Conservation (phyloP, 2,113 vertebrate genomes). For the Mystacornis crossleyi region DNA sequence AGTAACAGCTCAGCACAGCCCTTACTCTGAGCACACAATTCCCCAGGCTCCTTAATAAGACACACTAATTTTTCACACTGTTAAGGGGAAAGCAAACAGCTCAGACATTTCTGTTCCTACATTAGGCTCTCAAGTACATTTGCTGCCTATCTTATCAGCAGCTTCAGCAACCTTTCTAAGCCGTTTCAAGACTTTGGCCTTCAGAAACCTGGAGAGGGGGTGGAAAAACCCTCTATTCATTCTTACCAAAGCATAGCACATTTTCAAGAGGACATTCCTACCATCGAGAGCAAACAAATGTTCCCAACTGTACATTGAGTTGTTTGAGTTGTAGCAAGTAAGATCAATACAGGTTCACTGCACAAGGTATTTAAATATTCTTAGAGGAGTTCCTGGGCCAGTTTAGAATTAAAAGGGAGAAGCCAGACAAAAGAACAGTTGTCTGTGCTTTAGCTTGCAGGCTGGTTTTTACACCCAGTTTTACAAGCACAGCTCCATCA, state of each 20-base stretch:
- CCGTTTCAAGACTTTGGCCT: slow-evolving; percentile 38
- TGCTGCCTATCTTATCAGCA: slow-evolving; percentile 41
- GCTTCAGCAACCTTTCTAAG: slow-evolving; percentile 19
- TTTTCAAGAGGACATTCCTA: slow-evolving; percentile 49
- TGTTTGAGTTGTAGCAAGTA: neutral
- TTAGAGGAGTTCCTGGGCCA: neutral
- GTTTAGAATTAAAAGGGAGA: neutral
- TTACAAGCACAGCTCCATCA: neutral
- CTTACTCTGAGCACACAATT: neutral
- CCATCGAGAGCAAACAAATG: slow-evolving; percentile 37
- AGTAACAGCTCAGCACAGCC: neutral
- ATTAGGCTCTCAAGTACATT: neutral
- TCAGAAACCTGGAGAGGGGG: slow-evolving; percentile 16
- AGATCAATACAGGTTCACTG: neutral
- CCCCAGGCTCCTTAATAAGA: neutral
- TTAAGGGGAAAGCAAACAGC: slow-evolving; percentile 42
- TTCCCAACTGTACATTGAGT: neutral
- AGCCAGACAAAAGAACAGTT: neutral
- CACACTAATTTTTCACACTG: slow-evolving; percentile 34
- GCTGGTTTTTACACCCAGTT: neutral
- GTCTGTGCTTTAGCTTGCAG: neutral
- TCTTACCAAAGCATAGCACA: neutral
- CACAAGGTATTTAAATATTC: neutral
- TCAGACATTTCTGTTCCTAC: slow-evolving; percentile 22
- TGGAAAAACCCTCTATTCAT: slow-evolving; percentile 19